Evolutionary conservation across 2,888 invertebrate genomes (phyloP).

Genomic region (Protonemura montana): DNA sequence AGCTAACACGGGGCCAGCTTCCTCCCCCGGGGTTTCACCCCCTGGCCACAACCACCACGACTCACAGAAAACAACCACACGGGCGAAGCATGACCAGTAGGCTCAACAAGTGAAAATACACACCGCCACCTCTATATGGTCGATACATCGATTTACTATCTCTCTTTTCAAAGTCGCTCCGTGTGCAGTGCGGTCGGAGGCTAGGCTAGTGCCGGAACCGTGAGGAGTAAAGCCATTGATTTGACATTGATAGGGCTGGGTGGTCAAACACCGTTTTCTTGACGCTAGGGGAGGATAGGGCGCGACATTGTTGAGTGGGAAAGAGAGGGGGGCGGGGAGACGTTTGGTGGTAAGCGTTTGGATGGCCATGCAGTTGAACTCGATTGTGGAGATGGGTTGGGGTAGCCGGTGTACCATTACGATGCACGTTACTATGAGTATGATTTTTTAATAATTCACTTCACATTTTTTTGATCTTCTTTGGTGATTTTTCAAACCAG

Average conservation of each 20-base stretch:
- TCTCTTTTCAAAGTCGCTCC: not conserved
- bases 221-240: slow-evolving; percentile 48
- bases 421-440: no score
- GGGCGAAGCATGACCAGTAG: slow-evolving; percentile 13
- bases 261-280: slow-evolving; percentile 43
- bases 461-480: no score
- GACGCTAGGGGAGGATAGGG: slow-evolving; percentile 21
- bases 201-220: slow-evolving; percentile 28
- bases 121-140: slow-evolving; percentile 35
- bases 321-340: slow-evolving; percentile 24
- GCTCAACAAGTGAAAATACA: slow-evolving; percentile 48
- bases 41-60: not conserved
- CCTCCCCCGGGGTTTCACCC: not conserved
- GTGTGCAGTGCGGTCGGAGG: not conserved
- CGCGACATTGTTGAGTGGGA: not conserved
- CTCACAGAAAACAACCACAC: slow-evolving; percentile 40
- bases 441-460: no score
- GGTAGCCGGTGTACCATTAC: no score
- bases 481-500: no score
- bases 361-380: no score
- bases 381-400: no score
- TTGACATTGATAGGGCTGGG: slow-evolving; percentile 49
- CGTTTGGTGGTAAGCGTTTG: not conserved
- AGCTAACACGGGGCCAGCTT: slow-evolving; percentile 29
- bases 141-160: slow-evolving; percentile 47